These are phyloP conservation scores for Cochlearius cochlearius DNA, from an alignment of 2,113 vertebrate genomes.

Conservation along the genomic window DNA sequence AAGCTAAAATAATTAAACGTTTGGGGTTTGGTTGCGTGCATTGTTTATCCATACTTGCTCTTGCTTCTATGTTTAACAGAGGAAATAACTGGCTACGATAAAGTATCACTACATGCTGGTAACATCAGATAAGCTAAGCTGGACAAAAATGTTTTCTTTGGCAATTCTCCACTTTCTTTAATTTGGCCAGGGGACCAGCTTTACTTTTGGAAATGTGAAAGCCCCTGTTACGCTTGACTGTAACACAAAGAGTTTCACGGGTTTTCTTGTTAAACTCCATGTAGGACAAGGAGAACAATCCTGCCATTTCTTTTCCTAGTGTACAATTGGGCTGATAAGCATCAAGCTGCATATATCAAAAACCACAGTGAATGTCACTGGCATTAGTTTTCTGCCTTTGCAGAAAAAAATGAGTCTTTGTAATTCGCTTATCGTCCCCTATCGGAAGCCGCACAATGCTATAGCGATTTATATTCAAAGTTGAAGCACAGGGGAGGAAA, in stretches of 20 bases:
- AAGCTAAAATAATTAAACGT: constrained; percentile 9
- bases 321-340: not conserved
- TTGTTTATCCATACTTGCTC: constrained; percentile 20
- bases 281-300: not conserved
- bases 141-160: constrained; percentile 48
- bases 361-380: not conserved
- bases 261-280: not conserved
- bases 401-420: not conserved
- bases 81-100: constrained; percentile 35
- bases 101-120: constrained; percentile 29
- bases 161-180: constrained; percentile 36
- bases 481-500: not conserved
- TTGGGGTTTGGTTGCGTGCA: not conserved
- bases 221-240: not conserved
- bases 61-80: constrained; percentile 37
- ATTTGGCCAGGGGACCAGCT: not conserved
- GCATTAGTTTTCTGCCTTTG: not conserved
- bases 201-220: not conserved
- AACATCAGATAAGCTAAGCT: constrained; percentile 54
- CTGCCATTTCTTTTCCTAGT: not conserved
- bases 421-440: not conserved
- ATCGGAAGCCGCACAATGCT: not conserved
- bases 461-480: not conserved
- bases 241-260: not conserved
- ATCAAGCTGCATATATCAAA: not conserved